phyloP scores from a whole-genome alignment of 2,113 vertebrate species.

The Pungitius pungitius region DNA sequence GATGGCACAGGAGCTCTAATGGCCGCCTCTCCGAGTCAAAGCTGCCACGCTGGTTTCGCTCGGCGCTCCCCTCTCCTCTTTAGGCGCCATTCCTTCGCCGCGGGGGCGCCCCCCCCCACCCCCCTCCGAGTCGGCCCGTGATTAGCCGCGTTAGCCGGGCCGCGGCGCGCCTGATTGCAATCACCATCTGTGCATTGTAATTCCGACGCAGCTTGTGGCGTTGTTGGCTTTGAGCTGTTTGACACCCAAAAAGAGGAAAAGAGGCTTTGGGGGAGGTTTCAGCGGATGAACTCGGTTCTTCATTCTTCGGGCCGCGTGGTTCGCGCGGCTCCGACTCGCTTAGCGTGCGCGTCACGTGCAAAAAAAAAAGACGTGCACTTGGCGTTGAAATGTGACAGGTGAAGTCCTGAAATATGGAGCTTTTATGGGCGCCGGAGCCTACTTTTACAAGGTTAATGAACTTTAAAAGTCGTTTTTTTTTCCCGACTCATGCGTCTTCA shows the following conservation, averaged over 20 bases:
- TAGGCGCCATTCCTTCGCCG: conserved; percentile 26
- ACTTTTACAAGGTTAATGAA: conserved; percentile 78
- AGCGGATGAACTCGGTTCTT: conserved; percentile 33
- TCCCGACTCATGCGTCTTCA: conserved; percentile 75
- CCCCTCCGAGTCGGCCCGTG: conserved; percentile 45
- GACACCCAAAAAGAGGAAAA: neutral
- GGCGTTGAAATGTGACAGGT: conserved; percentile 62
- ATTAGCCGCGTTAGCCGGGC: conserved; percentile 50
- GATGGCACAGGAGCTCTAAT: conserved; percentile 67
- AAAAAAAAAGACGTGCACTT: conserved; percentile 66
- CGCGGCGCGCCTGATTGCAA: conserved; percentile 44
- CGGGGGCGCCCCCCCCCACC: neutral
- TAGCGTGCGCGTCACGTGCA: conserved; percentile 70
- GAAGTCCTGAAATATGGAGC: conserved; percentile 65
- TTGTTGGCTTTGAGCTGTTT: conserved; percentile 29
- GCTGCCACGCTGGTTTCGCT: conserved; percentile 55
- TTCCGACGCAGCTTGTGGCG: conserved; percentile 62
- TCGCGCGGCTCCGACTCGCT: conserved; percentile 74
- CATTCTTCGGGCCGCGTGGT: too few species aligned
- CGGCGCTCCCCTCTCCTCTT: conserved; percentile 46
- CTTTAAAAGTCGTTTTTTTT: too few species aligned
- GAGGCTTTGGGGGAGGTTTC: conserved; percentile 9
- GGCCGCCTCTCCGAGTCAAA: conserved; percentile 52
- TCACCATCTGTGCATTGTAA: conserved; percentile 66
- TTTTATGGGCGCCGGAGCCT: conserved; percentile 62